These are phyloP conservation scores for Cephalopholis sonnerati DNA, from an alignment of 2,113 vertebrate genomes.

Conservation along the genomic window DNA sequence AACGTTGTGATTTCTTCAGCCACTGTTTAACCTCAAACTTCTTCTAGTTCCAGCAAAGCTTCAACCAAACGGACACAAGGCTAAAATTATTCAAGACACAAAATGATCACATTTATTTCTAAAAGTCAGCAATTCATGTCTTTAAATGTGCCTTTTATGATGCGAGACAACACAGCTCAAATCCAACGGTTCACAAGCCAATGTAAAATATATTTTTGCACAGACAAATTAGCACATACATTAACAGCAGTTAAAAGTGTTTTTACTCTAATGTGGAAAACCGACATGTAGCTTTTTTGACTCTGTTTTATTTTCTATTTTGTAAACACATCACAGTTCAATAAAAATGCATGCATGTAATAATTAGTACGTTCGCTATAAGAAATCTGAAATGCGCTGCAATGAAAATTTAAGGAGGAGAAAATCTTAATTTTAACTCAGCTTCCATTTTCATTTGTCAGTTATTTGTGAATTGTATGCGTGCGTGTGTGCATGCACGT, in stretches of 20 bases:
- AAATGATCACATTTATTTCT: fast-evolving
- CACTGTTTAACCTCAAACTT: not conserved
- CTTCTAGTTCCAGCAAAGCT: not conserved
- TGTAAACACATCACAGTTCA: not conserved
- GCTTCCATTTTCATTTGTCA: not conserved
- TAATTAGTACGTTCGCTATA: too few species aligned
- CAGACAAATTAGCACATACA: not conserved
- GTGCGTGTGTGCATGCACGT: not conserved
- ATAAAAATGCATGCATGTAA: not conserved
- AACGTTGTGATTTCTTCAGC: not conserved
- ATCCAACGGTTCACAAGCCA: not conserved
- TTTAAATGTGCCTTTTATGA: not conserved
- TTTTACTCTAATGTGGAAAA: not conserved
- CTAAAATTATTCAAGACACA: not conserved
- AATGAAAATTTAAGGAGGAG: not conserved
- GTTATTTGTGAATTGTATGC: not conserved
- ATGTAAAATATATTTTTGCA: too few species aligned
- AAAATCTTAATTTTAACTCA: not conserved
- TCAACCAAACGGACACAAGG: not conserved
- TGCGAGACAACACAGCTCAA: not conserved
- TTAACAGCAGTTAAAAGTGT: not conserved
- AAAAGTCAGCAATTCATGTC: not conserved
- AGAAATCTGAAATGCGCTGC: not conserved
- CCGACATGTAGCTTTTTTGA: not conserved
- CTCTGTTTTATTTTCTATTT: not conserved